Percentiles rank a stretch among this genome's conserved stretches.
Evolutionary conservation across 2,888 invertebrate genomes (phyloP).

Genomic region (Auanema freiburgensis): DNA sequence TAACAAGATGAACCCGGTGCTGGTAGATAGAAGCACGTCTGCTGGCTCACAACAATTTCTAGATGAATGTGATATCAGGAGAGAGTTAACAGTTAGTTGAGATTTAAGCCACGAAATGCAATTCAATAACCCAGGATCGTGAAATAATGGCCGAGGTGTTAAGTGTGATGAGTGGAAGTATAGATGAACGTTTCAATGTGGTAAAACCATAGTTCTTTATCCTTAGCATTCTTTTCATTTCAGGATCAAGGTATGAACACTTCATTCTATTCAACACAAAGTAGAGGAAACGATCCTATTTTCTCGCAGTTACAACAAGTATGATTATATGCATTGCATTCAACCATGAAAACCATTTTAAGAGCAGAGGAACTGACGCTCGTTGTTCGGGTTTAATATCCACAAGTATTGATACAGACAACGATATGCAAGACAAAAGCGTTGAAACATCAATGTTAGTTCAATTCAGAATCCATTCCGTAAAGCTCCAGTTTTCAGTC

Average conservation of each 20-base stretch:
- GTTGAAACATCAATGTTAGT: too few relatives aligned
- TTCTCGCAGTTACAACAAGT: background rate
- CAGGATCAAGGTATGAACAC: constrained; percentile 17
- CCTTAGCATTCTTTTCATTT: constrained; percentile 5
- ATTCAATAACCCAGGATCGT: constrained; percentile 24
- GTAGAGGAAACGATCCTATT: constrained; percentile 14
- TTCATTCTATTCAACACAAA: constrained; percentile 8
- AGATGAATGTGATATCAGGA: constrained; percentile 9
- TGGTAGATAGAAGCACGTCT: constrained; percentile 35
- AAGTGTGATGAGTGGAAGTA: constrained; percentile 23
- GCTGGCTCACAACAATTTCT: constrained; percentile 25
- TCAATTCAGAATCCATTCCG: too few relatives aligned
- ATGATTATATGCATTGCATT: background rate
- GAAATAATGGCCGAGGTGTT: constrained; percentile 25
- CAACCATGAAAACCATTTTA: background rate
- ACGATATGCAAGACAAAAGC: constrained; percentile 7
- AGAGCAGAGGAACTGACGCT: constrained; percentile 12
- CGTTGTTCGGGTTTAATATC: constrained; percentile 4
- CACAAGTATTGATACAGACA: constrained; percentile 10
- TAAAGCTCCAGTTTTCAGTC: too few relatives aligned
- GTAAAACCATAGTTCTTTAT: constrained; percentile 6
- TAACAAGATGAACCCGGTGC: constrained; percentile 28
- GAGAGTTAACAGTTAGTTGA: constrained; percentile 7
- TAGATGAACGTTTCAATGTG: constrained; percentile 19
- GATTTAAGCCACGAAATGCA: background rate